Percentiles rank a stretch among this genome's conserved stretches.
Evolutionary conservation across 2,797 vertebrate species (phyloP).

Genomic region (Muraenolepis orangiensis): DNA sequence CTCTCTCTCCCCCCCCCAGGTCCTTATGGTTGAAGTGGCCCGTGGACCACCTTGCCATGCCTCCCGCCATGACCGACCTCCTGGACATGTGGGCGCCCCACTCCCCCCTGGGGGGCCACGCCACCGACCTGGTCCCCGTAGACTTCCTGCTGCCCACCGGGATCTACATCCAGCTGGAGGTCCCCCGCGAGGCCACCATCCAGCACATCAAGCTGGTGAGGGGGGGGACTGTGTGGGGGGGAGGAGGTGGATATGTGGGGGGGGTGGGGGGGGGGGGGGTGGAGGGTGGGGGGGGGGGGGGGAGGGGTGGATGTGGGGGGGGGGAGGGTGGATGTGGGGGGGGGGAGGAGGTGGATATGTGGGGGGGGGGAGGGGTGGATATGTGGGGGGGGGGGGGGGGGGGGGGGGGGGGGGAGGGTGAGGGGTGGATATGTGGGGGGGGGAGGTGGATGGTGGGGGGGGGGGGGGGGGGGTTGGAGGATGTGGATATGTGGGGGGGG

Average conservation of each 20-base stretch:
- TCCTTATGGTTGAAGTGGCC: slow-evolving; percentile 87
- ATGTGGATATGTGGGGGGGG: too few relatives aligned
- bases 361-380: too few relatives aligned
- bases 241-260: not conserved
- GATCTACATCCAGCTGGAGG: slow-evolving; percentile 95
- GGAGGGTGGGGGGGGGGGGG: too few relatives aligned
- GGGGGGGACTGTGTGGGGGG: not conserved
- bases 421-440: too few relatives aligned
- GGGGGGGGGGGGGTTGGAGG: too few relatives aligned
- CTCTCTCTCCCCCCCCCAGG: slow-evolving; percentile 53
- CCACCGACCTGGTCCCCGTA: slow-evolving; percentile 85
- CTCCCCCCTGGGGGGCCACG: slow-evolving; percentile 81
- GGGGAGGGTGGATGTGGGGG: too few relatives aligned
- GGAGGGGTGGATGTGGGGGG: not conserved
- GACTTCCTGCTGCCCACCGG: slow-evolving; percentile 97
- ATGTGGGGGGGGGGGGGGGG: too few relatives aligned
- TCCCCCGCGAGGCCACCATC: slow-evolving; percentile 92
- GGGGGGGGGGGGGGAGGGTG: too few relatives aligned
- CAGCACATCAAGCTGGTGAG: slow-evolving; percentile 95
- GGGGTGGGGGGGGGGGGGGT: not conserved
- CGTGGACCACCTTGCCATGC: slow-evolving; percentile 83
- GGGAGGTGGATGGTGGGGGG: too few relatives aligned
- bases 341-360: too few relatives aligned
- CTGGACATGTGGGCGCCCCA: slow-evolving; percentile 97
- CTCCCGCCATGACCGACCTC: slow-evolving; percentile 96